A percentile compares a stretch with the other conserved stretches of the same genome.
Conservation (phyloP, 2,888 invertebrate genomes). For the Archips crataeganus region DNA sequence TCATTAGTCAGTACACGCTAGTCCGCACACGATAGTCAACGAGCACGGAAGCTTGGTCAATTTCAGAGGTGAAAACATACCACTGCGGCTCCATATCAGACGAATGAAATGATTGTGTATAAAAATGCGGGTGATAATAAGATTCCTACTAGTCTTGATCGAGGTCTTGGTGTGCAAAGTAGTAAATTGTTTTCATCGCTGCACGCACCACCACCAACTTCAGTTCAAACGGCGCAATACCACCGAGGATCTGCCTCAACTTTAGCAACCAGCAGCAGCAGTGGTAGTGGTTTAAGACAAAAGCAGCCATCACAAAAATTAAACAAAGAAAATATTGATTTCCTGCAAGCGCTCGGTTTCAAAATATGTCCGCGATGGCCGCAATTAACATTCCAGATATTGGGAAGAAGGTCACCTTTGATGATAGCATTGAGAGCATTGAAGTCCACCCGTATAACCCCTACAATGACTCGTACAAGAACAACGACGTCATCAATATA, state of each 20-base stretch:
- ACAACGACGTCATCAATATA: slow-evolving; percentile 5
- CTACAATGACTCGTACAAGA: slow-evolving; percentile 26
- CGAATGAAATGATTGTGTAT: slow-evolving; percentile 29
- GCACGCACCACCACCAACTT: too few relatives aligned
- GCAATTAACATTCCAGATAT: slow-evolving; percentile 33
- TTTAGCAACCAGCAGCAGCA: too few relatives aligned
- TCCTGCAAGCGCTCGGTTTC: too few relatives aligned
- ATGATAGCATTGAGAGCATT: slow-evolving; percentile 33
- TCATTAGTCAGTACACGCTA: too few relatives aligned
- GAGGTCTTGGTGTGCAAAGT: not conserved
- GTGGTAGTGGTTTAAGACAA: too few relatives aligned
- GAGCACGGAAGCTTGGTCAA: too few relatives aligned
- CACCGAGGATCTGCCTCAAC: too few relatives aligned
- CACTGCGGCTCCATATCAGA: slow-evolving; percentile 15
- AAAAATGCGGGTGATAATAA: not conserved
- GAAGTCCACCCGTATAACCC: slow-evolving; percentile 41
- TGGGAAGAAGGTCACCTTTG: slow-evolving; percentile 23
- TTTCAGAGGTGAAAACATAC: slow-evolving; percentile 12
- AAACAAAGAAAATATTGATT: too few relatives aligned
- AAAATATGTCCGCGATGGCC: too few relatives aligned
- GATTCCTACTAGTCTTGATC: not conserved
- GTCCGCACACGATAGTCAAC: too few relatives aligned
- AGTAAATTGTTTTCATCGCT: not conserved
- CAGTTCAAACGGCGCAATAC: too few relatives aligned
- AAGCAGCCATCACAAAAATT: too few relatives aligned